These are phyloP conservation scores for Chaenocephalus aceratus DNA, from an alignment of 2,113 vertebrate genomes.

Conservation along the genomic window DNA sequence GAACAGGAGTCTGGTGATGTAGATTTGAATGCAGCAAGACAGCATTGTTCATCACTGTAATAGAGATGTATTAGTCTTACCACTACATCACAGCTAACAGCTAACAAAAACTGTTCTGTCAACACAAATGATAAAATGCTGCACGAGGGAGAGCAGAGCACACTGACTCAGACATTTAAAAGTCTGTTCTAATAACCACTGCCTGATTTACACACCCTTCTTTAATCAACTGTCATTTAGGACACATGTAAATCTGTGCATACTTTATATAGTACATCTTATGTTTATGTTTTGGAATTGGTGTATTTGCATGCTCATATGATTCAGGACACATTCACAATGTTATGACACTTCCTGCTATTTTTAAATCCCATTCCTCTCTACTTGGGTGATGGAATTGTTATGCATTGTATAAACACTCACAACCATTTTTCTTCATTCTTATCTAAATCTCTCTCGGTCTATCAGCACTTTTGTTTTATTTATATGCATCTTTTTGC, in stretches of 20 bases:
- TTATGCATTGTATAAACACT: slow-evolving; percentile 1
- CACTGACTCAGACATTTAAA: neutral
- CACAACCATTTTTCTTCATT: slow-evolving; percentile 7
- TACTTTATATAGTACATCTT: neutral
- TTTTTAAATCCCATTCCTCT: neutral
- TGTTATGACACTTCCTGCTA: neutral
- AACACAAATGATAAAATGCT: neutral
- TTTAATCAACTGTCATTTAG: neutral
- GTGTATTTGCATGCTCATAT: neutral
- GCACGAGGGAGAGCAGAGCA: neutral
- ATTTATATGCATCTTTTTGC: slow-evolving; percentile 24
- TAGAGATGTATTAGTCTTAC: neutral
- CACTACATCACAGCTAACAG: slow-evolving; percentile 13
- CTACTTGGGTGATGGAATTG: neutral
- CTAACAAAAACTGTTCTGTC: slow-evolving; percentile 6
- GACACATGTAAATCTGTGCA: neutral
- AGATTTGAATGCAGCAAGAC: neutral
- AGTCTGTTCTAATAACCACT: neutral
- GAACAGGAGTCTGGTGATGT: neutral
- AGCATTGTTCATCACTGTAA: neutral
- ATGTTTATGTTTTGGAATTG: neutral
- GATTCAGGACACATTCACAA: neutral
- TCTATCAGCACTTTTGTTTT: slow-evolving; percentile 28
- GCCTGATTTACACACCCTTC: slow-evolving; percentile 1
- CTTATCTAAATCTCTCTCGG: slow-evolving; percentile 1